Percentiles rank a stretch among this genome's conserved stretches.
phyloP scores from a whole-genome alignment of 2,797 vertebrate genomes.

The Hydrocynus forskahlii region DNA sequence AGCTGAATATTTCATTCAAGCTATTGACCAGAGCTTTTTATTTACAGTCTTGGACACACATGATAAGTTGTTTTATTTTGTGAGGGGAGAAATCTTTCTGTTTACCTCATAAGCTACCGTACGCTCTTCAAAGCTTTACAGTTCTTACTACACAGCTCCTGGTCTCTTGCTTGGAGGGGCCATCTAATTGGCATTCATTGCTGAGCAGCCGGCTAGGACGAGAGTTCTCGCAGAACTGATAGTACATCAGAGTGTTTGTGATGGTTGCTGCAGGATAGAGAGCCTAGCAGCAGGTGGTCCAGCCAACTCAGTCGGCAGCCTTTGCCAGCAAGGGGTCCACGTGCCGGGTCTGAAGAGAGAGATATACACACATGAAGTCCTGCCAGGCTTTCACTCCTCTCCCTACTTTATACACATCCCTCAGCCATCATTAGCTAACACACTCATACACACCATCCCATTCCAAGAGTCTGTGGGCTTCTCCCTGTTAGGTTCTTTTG shows the following conservation, averaged over 20 bases:
- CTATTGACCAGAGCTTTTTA: no score
- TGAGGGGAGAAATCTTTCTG: not conserved
- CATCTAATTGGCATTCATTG: not conserved
- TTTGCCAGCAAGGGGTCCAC: constrained; percentile 24
- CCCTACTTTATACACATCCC: not conserved
- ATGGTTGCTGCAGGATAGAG: constrained; percentile 10
- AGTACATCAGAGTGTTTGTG: constrained; percentile 16
- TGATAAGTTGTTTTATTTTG: not conserved
- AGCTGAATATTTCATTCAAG: not conserved
- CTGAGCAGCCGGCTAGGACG: not conserved
- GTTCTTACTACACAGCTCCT: constrained; percentile 2
- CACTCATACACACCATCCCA: not conserved
- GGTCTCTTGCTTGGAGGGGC: not conserved
- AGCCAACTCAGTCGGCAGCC: not conserved
- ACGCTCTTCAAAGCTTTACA: not conserved
- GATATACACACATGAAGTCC: not conserved
- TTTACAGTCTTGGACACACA: not conserved
- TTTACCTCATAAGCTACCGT: not conserved
- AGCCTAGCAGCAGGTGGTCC: constrained; percentile 12
- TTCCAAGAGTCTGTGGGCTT: constrained; percentile 5
- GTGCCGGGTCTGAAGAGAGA: constrained; percentile 28
- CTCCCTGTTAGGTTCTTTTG: constrained; percentile 15
- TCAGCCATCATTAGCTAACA: constrained; percentile 33
- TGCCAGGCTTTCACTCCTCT: not conserved
- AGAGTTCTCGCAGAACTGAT: not conserved